phyloP scores from a whole-genome alignment of 2,797 vertebrate genomes.

The Rhinella marina region DNA sequence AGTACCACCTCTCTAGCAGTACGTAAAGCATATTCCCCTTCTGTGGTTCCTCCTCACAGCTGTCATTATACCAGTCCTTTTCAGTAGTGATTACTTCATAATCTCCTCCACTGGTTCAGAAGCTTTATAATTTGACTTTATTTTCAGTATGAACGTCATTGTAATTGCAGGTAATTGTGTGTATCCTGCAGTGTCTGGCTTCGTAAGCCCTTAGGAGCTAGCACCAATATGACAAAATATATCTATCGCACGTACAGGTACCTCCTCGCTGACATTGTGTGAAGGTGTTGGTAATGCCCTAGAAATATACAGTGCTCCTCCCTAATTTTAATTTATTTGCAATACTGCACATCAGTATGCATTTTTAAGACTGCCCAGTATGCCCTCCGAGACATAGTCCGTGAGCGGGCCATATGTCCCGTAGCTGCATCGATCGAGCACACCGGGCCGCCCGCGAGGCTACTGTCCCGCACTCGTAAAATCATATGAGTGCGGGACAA shows the following conservation, averaged over 20 bases:
- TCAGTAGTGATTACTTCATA: neutral
- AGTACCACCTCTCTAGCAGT: conserved; percentile 88
- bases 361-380: too few relatives aligned
- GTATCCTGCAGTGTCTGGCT: neutral
- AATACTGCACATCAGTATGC: too few relatives aligned
- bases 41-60: neutral
- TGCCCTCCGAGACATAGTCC: too few relatives aligned
- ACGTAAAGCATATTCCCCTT: conserved; percentile 70
- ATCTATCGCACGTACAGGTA: neutral
- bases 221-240: neutral
- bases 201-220: neutral
- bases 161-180: neutral
- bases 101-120: neutral
- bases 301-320: neutral
- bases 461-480: too few relatives aligned
- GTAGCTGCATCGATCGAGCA: too few relatives aligned
- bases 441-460: too few relatives aligned
- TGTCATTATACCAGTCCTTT: neutral
- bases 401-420: too few relatives aligned
- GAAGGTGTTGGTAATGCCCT: neutral
- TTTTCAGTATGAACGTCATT: neutral
- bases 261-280: neutral
- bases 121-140: neutral
- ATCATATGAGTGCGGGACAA: too few relatives aligned
- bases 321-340: neutral